Evolutionary conservation across 2,888 invertebrate genomes (phyloP).

Genomic region (Arenicola marina): DNA sequence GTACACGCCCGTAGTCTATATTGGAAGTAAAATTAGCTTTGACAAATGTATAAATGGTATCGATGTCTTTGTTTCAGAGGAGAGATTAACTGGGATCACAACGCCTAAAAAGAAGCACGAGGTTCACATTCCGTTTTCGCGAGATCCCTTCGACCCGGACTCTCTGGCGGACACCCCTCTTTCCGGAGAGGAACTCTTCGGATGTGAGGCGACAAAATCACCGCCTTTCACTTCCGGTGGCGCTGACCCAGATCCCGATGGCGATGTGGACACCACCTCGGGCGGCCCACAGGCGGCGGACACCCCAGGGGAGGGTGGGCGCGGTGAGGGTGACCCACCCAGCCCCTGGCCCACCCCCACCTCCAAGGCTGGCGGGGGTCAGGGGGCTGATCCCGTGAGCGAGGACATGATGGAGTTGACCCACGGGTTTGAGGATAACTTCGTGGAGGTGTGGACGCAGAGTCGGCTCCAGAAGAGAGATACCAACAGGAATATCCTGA

Average conservation of each 20-base stretch:
- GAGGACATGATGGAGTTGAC: conserved; percentile 13
- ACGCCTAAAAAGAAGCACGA: conserved; percentile 4
- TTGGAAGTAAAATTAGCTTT: too few species aligned
- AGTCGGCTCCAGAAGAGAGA: not conserved
- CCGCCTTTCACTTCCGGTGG: too few species aligned
- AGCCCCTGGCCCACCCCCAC: not conserved
- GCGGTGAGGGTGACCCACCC: not conserved
- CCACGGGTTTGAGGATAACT: conserved; percentile 42
- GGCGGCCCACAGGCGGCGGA: too few species aligned
- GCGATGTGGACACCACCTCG: too few species aligned
- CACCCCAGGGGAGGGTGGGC: not conserved
- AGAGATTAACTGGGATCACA: conserved; percentile 12
- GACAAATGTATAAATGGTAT: not conserved
- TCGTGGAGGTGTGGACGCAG: conserved; percentile 39
- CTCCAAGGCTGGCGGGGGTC: not conserved
- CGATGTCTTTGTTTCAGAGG: conserved; percentile 13
- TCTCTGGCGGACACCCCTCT: conserved; percentile 9
- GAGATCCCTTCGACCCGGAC: conserved; percentile 24
- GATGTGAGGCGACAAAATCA: conserved; percentile 21
- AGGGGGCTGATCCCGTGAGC: not conserved
- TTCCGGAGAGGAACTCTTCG: conserved; percentile 38
- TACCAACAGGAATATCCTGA: not conserved
- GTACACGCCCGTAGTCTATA: too few species aligned
- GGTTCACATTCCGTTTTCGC: conserved; percentile 20
- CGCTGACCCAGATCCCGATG: not conserved